Base-by-base conservation (phyloP, 1,140 invertebrate genomes). In the Camponotus vicinus region DNA sequence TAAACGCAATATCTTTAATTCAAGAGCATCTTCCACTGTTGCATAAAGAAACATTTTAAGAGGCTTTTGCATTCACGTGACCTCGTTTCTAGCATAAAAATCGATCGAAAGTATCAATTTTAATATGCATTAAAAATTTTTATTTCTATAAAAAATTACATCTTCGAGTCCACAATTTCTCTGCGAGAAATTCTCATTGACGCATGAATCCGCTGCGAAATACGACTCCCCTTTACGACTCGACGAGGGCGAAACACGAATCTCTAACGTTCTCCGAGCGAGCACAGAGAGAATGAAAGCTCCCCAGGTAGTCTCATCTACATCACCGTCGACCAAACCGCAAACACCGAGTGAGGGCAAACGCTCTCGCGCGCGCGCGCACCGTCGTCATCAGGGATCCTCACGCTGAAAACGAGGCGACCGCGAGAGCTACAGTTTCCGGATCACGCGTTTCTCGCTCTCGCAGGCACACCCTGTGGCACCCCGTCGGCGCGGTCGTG, bases 391-490 rank as follows among this genome's bases (percentile, higher is more conserved):
- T 71, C 57, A 42, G 45, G 13, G 45, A 49, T 49, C 42, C 5
- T 15, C 79, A 55, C 59, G 73, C 27, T 70, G 13, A 77, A 85
- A 85, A 63, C 59, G 45, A 76, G 15, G 59, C 73, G 59, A 77
- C 21, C 42, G 52, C 79, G 45, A 42, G 82, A 42, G 82, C 59
- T 85, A 73, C 73, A 21, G 80, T 73, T 57, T 55, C 61, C 69
- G 77, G 59, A 76, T 78, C 73, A 42, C 82, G 45, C 42, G 67
- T 85, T 40, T 55, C 75, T 78, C 69, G 69, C 21, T 15, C n/a
- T 59, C 18, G 27, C 27, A 40, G 88, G 89, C 88, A 87, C 89
- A 90, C 89, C 89, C 89, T 89, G 77, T 87, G 88, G 67, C 79
- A 49, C 52, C 27, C 40, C 13, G 75, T 59, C 78, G 85, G 76